Percentiles rank a stretch among this genome's conserved stretches.
Evolutionary conservation across 2,797 vertebrate species (phyloP).

Genomic region (Phoeniculus purpureus): DNA sequence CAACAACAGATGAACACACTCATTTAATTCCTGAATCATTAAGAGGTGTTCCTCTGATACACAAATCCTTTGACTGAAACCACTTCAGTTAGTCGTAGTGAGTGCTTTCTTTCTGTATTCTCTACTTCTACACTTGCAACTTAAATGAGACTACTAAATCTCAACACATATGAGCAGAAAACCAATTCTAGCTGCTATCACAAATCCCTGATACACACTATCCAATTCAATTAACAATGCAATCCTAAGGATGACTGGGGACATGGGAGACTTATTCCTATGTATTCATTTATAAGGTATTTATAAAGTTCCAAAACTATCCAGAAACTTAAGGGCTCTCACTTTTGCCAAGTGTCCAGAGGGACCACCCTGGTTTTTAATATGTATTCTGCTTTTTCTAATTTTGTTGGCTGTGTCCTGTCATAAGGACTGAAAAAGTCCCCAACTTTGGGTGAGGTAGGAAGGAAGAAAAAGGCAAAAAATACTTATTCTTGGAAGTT

Average conservation of each 20-base stretch:
- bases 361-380: not conserved
- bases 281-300: not conserved
- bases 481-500: not conserved
- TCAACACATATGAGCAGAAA: not conserved
- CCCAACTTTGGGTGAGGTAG: not conserved
- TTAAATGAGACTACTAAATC: not conserved
- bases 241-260: not conserved
- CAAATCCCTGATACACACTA: not conserved
- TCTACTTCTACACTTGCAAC: not conserved
- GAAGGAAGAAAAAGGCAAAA: not conserved
- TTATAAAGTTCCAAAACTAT: not conserved
- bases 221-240: not conserved
- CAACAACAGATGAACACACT: not conserved
- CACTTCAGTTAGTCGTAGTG: not conserved
- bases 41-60: fast-evolving
- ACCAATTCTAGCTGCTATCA: not conserved
- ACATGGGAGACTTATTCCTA: not conserved
- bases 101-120: not conserved
- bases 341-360: not conserved
- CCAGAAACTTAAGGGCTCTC: not conserved
- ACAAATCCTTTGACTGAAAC: not conserved
- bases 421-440: not conserved
- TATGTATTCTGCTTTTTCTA: not conserved
- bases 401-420: not conserved
- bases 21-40: not conserved